Conservation (phyloP, 2,888 invertebrate species). For the Doris montereyensis region DNA sequence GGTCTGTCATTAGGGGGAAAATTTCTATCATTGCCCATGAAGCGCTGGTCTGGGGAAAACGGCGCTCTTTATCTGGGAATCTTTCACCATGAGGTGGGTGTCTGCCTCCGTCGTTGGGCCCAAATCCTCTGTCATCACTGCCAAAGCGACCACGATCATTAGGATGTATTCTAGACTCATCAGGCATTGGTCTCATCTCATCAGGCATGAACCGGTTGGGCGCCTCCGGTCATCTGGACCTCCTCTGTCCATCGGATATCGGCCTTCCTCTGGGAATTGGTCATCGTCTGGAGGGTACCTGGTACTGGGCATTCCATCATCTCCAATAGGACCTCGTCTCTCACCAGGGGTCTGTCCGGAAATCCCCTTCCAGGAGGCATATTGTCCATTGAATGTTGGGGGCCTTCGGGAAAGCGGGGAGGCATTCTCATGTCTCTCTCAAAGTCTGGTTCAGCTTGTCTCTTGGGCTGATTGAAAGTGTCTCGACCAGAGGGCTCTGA, state of each 20-base stretch:
- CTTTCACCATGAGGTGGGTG: background rate
- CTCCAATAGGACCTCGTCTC: background rate
- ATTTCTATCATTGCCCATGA: background rate
- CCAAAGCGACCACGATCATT: background rate
- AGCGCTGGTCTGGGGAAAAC: background rate
- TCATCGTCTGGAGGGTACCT: slow-evolving; percentile 31
- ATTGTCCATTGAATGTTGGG: background rate
- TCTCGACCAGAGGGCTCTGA: no score
- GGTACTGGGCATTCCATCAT: slow-evolving; percentile 30
- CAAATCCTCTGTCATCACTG: slow-evolving; percentile 28
- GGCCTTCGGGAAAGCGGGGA: background rate
- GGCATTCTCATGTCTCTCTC: slow-evolving; percentile 26
- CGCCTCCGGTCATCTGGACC: slow-evolving; percentile 23
- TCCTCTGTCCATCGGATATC: background rate
- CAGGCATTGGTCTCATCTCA: slow-evolving; percentile 10
- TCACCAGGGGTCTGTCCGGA: background rate
- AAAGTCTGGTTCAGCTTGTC: background rate
- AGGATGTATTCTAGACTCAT: slow-evolving; percentile 8
- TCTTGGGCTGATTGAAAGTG: no score
- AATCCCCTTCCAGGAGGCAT: slow-evolving; percentile 10
- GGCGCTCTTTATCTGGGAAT: background rate
- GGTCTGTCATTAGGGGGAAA: slow-evolving; percentile 31
- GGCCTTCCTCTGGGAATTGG: background rate
- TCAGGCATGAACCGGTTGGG: background rate
- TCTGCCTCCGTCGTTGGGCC: slow-evolving; percentile 5